phyloP scores from a whole-genome alignment of 92 coral and sea anemone species.

The Nematostella vectensis region DNA sequence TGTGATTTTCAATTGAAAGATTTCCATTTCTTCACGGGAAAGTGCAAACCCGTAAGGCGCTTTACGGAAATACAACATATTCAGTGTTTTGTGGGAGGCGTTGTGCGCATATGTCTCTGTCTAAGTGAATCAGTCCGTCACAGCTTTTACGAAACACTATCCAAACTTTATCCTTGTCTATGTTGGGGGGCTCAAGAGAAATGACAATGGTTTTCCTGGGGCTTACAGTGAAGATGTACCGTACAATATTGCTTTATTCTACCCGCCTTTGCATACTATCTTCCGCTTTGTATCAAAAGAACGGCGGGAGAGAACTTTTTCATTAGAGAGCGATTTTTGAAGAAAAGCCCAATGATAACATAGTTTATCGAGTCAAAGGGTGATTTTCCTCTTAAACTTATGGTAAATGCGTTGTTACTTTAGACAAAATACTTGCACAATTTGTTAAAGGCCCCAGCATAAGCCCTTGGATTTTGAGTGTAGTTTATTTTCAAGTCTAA shows the following conservation, averaged over 20 bases:
- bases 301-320: conserved; percentile 14
- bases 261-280: conserved; percentile 2
- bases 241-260: conserved; percentile 14
- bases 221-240: conserved; percentile 20
- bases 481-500: conserved; percentile 48
- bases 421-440: no score
- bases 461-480: conserved; percentile 1
- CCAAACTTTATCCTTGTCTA: conserved; percentile 18
- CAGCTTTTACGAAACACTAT: conserved; percentile 15
- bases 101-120: background rate
- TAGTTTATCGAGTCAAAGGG: no score
- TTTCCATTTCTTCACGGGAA: conserved; percentile 8
- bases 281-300: conserved; percentile 8
- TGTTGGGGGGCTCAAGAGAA: conserved; percentile 9
- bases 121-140: conserved; percentile 19
- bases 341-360: no score
- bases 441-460: background rate
- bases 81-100: no score
- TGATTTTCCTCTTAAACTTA: no score
- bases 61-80: conserved; percentile 12
- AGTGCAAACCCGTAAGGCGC: conserved; percentile 8
- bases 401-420: no score
- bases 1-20: conserved; percentile 30
- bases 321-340: conserved; percentile 14
- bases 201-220: conserved; percentile 23